Conservation (phyloP, 1,140 invertebrate genomes). For the Cecropterus lyciades region DNA sequence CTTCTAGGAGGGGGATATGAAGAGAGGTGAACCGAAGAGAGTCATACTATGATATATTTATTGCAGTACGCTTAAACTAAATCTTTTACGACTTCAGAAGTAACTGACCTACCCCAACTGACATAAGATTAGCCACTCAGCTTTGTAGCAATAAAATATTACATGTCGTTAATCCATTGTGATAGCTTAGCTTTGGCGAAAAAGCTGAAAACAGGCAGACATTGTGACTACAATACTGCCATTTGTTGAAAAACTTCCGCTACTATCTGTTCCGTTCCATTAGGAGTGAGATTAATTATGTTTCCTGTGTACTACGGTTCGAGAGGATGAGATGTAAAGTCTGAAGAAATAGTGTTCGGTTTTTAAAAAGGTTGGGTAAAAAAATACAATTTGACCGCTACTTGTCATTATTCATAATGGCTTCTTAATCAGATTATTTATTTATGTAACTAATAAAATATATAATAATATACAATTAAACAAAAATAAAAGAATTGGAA, state of each 20-base stretch:
- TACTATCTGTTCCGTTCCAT: slow-evolving; percentile 40
- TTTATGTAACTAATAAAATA: too few relatives aligned
- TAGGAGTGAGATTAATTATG: slow-evolving; percentile 22
- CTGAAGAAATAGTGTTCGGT: too few relatives aligned
- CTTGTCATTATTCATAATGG: too few relatives aligned
- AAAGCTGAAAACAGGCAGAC: slow-evolving; percentile 51
- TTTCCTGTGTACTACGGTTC: not conserved
- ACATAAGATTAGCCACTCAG: slow-evolving; percentile 45
- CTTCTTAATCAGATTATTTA: too few relatives aligned
- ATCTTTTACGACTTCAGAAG: not conserved
- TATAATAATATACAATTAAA: too few relatives aligned
- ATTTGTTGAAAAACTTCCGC: slow-evolving; percentile 32
- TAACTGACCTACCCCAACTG: slow-evolving; percentile 48
- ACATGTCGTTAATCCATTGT: slow-evolving; percentile 66
- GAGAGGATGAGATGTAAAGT: not conserved
- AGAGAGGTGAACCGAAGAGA: too few relatives aligned
- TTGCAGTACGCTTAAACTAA: not conserved
- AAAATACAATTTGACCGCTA: too few relatives aligned
- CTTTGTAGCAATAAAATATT: slow-evolving; percentile 66
- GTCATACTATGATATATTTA: too few relatives aligned
- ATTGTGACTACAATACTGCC: slow-evolving; percentile 51
- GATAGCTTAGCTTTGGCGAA: slow-evolving; percentile 42
- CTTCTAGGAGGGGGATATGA: too few relatives aligned
- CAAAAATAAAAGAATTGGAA: too few relatives aligned
- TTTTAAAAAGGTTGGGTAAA: too few relatives aligned